Conservation (phyloP, 2,888 invertebrate genomes). For the Vanessa cardui region DNA sequence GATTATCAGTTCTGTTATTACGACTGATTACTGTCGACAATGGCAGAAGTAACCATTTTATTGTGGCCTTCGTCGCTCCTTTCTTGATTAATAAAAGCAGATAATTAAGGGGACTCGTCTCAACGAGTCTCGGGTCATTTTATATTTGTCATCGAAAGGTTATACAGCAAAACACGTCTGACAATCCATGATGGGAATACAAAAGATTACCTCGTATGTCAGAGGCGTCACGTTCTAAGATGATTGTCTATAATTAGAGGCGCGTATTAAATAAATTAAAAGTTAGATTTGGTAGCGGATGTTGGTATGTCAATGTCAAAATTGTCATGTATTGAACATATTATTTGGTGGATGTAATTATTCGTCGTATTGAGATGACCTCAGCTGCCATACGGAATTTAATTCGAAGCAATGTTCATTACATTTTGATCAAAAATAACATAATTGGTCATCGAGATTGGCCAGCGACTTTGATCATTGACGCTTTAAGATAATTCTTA, state of each 20-base stretch:
- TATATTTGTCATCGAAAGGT: slow-evolving; percentile 59
- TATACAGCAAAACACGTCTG: slow-evolving; percentile 67
- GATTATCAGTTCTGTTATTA: slow-evolving; percentile 71
- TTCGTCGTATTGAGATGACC: slow-evolving; percentile 36
- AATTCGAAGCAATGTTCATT: slow-evolving; percentile 22
- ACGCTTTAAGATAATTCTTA: not conserved
- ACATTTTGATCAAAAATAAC: slow-evolving; percentile 17
- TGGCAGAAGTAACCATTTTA: slow-evolving; percentile 53
- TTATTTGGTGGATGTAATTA: slow-evolving; percentile 34
- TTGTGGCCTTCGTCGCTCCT: slow-evolving; percentile 51
- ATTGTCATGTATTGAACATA: slow-evolving; percentile 39
- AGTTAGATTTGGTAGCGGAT: slow-evolving; percentile 49
- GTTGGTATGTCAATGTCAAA: slow-evolving; percentile 69
- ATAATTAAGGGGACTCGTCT: slow-evolving; percentile 42
- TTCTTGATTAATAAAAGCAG: slow-evolving; percentile 32
- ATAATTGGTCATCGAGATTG: slow-evolving; percentile 20
- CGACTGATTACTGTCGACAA: slow-evolving; percentile 76
- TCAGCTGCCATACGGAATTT: slow-evolving; percentile 29
- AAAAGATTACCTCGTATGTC: slow-evolving; percentile 80
- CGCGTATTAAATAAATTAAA: slow-evolving; percentile 76
- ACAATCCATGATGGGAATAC: slow-evolving; percentile 71
- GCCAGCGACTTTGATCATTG: slow-evolving; percentile 1
- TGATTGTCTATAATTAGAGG: slow-evolving; percentile 76
- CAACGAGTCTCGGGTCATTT: slow-evolving; percentile 46
- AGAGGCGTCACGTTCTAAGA: slow-evolving; percentile 69